Conservation (phyloP, 1,140 invertebrate species). For the Ostrea edulis region DNA sequence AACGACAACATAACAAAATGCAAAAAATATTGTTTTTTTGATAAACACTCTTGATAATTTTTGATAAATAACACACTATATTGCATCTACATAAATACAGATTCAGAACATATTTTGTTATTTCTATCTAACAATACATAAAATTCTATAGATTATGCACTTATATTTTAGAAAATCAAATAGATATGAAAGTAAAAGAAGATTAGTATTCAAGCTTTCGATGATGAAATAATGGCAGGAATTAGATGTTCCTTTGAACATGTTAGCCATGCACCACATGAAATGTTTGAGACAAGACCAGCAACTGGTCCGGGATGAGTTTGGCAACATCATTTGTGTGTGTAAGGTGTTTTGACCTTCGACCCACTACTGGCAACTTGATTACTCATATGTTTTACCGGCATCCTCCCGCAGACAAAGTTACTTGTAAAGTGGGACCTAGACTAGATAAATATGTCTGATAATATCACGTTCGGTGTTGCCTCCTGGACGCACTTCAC, state of each 20-base stretch:
- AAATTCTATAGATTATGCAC: background rate
- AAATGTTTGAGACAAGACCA: background rate
- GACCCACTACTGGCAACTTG: background rate
- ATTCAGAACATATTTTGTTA: constrained; percentile 7
- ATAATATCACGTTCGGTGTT: constrained; percentile 36
- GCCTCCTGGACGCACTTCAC: background rate
- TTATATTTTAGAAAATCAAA: background rate
- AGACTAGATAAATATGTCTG: constrained; percentile 37
- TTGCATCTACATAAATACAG: background rate
- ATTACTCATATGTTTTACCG: background rate
- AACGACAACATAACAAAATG: background rate
- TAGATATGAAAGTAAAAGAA: background rate
- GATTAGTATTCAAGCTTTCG: background rate
- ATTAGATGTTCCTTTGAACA: background rate
- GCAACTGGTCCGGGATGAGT: background rate
- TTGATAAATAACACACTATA: constrained; percentile 17
- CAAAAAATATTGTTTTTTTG: background rate
- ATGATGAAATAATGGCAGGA: constrained; percentile 24
- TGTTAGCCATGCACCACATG: background rate
- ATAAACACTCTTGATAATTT: background rate
- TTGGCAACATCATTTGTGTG: background rate
- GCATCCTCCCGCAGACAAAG: background rate
- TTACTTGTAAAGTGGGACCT: background rate
- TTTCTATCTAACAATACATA: background rate
- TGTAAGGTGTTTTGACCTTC: background rate